A percentile compares a stretch with the other conserved stretches of the same genome.
phyloP scores from a whole-genome alignment of 2,888 invertebrate genomes.

The Cartodere bifasciata region DNA sequence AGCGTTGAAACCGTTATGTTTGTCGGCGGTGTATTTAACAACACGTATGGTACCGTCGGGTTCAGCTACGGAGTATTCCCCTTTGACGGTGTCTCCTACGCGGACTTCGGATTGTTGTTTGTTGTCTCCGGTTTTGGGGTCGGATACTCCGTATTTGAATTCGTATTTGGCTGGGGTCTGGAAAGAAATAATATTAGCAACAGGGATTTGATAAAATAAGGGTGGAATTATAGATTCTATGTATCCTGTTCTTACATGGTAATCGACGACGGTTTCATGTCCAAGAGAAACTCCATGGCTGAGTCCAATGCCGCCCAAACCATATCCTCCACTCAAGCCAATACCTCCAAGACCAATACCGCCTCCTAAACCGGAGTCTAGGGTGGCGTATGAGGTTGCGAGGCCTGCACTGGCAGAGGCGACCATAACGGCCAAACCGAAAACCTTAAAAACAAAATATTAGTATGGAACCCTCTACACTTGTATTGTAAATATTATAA shows the following conservation, averaged over 20 bases:
- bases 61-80: conserved; percentile 47
- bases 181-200: conserved; percentile 6
- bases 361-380: conserved; percentile 11
- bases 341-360: conserved; percentile 10
- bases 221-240: too few relatives aligned
- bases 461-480: too few relatives aligned
- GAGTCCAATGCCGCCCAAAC: too few relatives aligned
- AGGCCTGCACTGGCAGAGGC: too few relatives aligned
- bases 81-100: conserved; percentile 45
- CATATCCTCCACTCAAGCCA: conserved; percentile 13
- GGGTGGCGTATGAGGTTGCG: conserved; percentile 8
- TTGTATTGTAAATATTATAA: too few relatives aligned
- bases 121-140: conserved; percentile 43
- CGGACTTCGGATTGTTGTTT: conserved; percentile 39
- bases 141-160: conserved; percentile 41
- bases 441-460: conserved; percentile 5
- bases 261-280: neutral
- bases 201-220: too few relatives aligned
- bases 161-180: conserved; percentile 25
- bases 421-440: too few relatives aligned
- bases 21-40: conserved; percentile 47
- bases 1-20: conserved; percentile 20
- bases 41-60: conserved; percentile 48
- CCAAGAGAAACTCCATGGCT: conserved; percentile 10
- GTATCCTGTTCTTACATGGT: neutral